phyloP scores from a whole-genome alignment of 2,797 vertebrate genomes.

The Acrocephalus scirpaceus region DNA sequence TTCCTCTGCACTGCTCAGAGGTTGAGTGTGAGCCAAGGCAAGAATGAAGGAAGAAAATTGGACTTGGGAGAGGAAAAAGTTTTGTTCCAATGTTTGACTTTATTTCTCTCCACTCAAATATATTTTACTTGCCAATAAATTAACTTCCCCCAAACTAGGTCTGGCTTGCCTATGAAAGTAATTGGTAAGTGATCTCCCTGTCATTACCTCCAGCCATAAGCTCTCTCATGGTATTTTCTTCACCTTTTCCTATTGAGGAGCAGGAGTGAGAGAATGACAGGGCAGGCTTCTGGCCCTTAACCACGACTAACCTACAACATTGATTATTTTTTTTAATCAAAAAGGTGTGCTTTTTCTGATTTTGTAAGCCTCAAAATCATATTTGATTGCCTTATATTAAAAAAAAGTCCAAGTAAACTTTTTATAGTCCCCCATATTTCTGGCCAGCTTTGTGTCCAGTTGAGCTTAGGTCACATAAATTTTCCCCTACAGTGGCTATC shows the following conservation, averaged over 20 bases:
- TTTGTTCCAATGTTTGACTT: neutral
- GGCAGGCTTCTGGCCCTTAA: neutral
- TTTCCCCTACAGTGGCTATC: neutral
- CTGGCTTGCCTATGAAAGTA: neutral
- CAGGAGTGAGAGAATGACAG: neutral
- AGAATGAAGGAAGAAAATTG: neutral
- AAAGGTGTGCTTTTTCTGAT: neutral
- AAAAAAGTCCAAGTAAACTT: neutral
- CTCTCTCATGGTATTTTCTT: neutral
- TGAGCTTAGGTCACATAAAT: neutral
- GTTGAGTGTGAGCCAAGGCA: neutral
- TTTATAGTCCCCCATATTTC: neutral
- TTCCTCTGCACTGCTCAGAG: neutral
- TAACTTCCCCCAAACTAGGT: neutral
- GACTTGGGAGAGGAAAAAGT: neutral
- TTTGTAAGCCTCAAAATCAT: neutral
- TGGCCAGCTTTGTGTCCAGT: rapidly evolving
- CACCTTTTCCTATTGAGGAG: neutral
- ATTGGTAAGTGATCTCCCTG: neutral
- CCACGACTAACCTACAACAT: neutral
- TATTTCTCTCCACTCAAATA: neutral
- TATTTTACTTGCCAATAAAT: neutral
- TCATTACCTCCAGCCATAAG: neutral
- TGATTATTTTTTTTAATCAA: neutral
- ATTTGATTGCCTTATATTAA: neutral